Percentiles rank a stretch among this genome's conserved stretches.
Conservation (phyloP, 2,888 invertebrate species). For the Ommatoiulus sabulosus region DNA sequence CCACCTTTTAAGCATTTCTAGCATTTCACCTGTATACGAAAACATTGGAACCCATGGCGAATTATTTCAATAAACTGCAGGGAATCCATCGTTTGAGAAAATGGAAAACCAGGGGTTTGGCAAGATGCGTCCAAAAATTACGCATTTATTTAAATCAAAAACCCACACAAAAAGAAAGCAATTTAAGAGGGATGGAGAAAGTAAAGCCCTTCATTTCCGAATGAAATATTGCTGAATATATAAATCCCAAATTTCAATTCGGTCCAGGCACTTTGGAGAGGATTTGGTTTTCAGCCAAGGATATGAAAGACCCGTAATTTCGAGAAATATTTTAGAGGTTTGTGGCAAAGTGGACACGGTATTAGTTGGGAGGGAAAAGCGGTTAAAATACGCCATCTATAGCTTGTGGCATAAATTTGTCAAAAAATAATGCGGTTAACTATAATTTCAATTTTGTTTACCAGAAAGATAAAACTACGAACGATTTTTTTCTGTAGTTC, state of each 20-base stretch:
- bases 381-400: too few species aligned
- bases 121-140: not conserved
- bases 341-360: not conserved
- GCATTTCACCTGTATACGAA: too few species aligned
- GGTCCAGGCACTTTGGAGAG: not conserved
- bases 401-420: too few species aligned
- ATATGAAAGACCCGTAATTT: not conserved
- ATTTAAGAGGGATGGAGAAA: not conserved
- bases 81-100: not conserved
- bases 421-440: too few species aligned
- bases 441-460: too few species aligned
- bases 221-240: not conserved
- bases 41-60: too few species aligned
- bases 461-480: too few species aligned
- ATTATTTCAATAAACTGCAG: not conserved
- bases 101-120: too few species aligned
- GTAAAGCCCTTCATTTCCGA: not conserved
- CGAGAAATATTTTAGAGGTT: not conserved
- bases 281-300: not conserved
- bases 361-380: not conserved
- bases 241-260: not conserved
- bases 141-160: not conserved
- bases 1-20: too few species aligned
- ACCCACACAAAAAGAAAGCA: not conserved
- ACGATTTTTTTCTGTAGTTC: too few species aligned